These are phyloP conservation scores for Epistrophe eligans DNA, from an alignment of 2,888 invertebrate genomes.

Conservation along the genomic window DNA sequence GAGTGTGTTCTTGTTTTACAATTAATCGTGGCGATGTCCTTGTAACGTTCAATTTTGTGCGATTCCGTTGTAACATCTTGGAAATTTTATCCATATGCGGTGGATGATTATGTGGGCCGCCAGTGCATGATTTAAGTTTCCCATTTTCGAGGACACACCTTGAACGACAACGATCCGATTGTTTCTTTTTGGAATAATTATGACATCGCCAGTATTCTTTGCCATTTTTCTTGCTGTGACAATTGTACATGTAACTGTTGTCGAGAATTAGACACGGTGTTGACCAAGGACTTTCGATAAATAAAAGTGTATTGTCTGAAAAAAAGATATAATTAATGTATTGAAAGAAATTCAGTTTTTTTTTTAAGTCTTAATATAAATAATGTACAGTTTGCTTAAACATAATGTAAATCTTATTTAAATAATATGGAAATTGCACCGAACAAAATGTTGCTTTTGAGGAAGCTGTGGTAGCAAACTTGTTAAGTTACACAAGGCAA, in stretches of 20 bases:
- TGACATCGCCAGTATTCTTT: slow-evolving; percentile 84
- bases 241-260: slow-evolving; percentile 82
- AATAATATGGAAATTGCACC: background rate
- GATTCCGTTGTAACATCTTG: slow-evolving; percentile 82
- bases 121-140: slow-evolving; percentile 82
- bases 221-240: slow-evolving; percentile 83
- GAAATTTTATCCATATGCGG: slow-evolving; percentile 83
- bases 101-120: slow-evolving; percentile 83
- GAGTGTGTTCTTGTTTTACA: slow-evolving; percentile 30
- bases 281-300: slow-evolving; percentile 84
- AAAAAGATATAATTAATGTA: slow-evolving; percentile 57
- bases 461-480: too few relatives aligned
- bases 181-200: slow-evolving; percentile 83
- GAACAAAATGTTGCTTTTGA: too few relatives aligned
- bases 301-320: slow-evolving; percentile 79
- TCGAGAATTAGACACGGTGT: slow-evolving; percentile 83
- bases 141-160: slow-evolving; percentile 83
- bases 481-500: too few relatives aligned
- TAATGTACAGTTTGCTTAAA: background rate
- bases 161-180: slow-evolving; percentile 82
- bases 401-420: background rate
- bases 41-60: slow-evolving; percentile 59
- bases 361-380: background rate
- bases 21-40: slow-evolving; percentile 35
- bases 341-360: background rate